Evolutionary conservation across 2,888 invertebrate genomes (phyloP).

Genomic region (Gasteruption jaculator): DNA sequence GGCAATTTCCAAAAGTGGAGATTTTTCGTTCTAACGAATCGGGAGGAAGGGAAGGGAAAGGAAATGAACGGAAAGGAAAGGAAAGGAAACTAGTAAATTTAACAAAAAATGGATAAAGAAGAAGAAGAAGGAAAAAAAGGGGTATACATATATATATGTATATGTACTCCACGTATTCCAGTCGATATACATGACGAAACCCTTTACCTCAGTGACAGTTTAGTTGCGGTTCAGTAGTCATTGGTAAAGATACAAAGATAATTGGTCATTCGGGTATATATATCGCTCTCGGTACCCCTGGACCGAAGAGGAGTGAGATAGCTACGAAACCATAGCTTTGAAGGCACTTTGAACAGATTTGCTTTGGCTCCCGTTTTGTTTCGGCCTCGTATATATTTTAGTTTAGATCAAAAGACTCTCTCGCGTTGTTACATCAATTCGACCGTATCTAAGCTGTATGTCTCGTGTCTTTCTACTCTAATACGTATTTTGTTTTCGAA

Average conservation of each 20-base stretch:
- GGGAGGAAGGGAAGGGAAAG: no score
- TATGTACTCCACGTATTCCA: no score
- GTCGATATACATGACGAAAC: no score
- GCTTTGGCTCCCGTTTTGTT: conserved; percentile 50
- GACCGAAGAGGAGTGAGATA: conserved; percentile 41
- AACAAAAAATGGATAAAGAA: no score
- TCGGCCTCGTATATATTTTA: conserved; percentile 50
- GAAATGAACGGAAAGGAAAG: no score
- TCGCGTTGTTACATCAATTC: conserved; percentile 38
- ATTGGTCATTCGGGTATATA: conserved; percentile 49
- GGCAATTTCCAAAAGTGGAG: no score
- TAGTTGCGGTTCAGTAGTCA: conserved; percentile 45
- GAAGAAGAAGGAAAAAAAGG: no score
- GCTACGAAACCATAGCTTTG: conserved; percentile 41
- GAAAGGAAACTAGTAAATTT: no score
- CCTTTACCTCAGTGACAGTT: conserved; percentile 42
- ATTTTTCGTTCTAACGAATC: no score
- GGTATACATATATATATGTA: no score
- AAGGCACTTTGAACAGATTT: conserved; percentile 49
- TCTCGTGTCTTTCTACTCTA: no score
- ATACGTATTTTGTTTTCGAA: no score
- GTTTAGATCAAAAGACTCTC: conserved; percentile 49
- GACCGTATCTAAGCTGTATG: conserved; percentile 44
- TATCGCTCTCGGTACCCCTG: conserved; percentile 30
- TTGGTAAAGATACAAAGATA: conserved; percentile 50